These are phyloP conservation scores for Andrena bicolor DNA, from an alignment of 2,888 invertebrate species.

Conservation along the genomic window DNA sequence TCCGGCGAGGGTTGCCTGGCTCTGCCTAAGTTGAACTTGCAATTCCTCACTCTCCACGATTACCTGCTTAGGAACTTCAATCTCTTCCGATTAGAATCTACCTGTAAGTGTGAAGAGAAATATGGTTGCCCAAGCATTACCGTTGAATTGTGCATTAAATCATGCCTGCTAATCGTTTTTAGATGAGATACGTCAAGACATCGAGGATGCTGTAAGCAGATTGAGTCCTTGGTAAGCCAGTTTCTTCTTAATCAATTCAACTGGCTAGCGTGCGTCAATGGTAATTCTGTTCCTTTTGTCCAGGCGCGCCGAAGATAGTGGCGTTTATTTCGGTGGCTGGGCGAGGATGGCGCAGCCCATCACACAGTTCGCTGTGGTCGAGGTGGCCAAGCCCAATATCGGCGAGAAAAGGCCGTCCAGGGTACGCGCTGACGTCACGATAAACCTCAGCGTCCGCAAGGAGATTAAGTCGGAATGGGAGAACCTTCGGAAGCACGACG, in stretches of 20 bases:
- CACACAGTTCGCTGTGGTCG: slow-evolving; percentile 96
- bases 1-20: slow-evolving; percentile 98
- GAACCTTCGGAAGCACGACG: slow-evolving; percentile 97
- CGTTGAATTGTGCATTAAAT: not conserved
- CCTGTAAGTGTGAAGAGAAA: slow-evolving; percentile 91
- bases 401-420: slow-evolving; percentile 98
- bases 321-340: slow-evolving; percentile 98
- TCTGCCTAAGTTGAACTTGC: slow-evolving; percentile 98
- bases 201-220: slow-evolving; percentile 98
- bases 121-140: not conserved
- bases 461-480: slow-evolving; percentile 99
- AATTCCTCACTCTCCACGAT: slow-evolving; percentile 99
- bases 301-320: slow-evolving; percentile 94
- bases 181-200: slow-evolving; percentile 99
- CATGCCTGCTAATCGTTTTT: slow-evolving; percentile 78
- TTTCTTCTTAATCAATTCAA: slow-evolving; percentile 16
- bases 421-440: slow-evolving; percentile 97
- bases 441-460: slow-evolving; percentile 95
- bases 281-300: not conserved
- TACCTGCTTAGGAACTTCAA: slow-evolving; percentile 99
- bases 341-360: slow-evolving; percentile 99
- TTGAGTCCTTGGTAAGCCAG: slow-evolving; percentile 91
- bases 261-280: not conserved
- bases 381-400: slow-evolving; percentile 96
- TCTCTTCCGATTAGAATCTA: slow-evolving; percentile 98